Base-by-base conservation (phyloP, 2,797 vertebrate species). In the Petrocephalus schoutedeni region DNA sequence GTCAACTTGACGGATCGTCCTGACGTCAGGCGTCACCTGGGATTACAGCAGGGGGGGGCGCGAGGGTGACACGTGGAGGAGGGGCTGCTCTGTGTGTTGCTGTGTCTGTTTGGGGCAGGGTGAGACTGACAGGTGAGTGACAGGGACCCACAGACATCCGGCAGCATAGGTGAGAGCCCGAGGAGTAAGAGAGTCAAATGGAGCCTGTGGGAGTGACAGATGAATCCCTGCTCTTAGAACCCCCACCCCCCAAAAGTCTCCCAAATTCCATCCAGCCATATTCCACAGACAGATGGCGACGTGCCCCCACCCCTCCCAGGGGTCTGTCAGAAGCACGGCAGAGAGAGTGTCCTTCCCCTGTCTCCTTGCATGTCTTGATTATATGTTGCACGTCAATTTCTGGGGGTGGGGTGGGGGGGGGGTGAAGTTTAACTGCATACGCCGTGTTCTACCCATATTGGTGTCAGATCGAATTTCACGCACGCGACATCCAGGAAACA, bases 261-360 rank as follows among this genome's bases (percentile, higher is more conserved):
- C 84, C 19, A 58, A 86, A 86, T 57, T 58, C 84, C 53, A 86
- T 54, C 53, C 23, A 86, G 53, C 84, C 56, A 86, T 85, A 36
- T 85, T 85, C 84, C 32, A 57, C 53, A 86, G 84, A 86, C 84
- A 86, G 84, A 86, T 86, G 84, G 84, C 32, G 56, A 36, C 45
- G 2, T 28, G 53, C 56, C 54, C 56, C 54, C 54, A 32, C 32
- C 56, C 84, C 23, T 54, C 84, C 51, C 21, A 86, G 56, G 54
- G 56, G 84, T 59, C 56, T 58, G 23, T 58, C 56, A 59, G 23
- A 57, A 8, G 56, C 21, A 59, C 36, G 54, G 21, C 54, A 86
- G 84, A 41, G 56, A 36, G 51, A 58, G 84, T 58, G 28, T 54
- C 82, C 53, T 85, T 54, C 53, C 49, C 2, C 82, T 85, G 82